Base-by-base conservation (phyloP, 2,113 vertebrate species). In the Pygoscelis antarcticus region DNA sequence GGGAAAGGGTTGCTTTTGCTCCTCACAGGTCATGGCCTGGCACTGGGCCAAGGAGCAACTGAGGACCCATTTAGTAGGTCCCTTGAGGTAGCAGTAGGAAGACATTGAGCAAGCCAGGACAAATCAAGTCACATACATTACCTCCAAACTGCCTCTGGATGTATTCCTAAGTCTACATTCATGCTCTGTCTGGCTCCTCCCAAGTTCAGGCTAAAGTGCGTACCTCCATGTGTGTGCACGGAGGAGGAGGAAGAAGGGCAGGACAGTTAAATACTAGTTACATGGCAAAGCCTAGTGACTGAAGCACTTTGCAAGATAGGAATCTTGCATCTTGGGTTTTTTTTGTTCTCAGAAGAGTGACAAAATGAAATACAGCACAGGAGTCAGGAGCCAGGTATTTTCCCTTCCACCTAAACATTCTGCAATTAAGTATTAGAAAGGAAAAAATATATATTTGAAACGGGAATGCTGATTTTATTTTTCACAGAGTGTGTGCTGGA, bases 151-250 rank as follows among this genome's bases (percentile, higher is more conserved):
- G 20, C 20, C 52, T 47, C 32, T 79, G 40, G 7, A 38, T 71
- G 17, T 29, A 40, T 51, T 46, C 19, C 23, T 54, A 60, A 17
- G 5, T 46, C 42, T 74, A 16, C 13, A 51, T 32, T 70, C 19
- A n/a, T 32, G 27, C 14, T 52, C 9, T 2, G 2, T 19, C 18
- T 64, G 38, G 7, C 13, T 68, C 9, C 8, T 3, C 6, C 4
- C 16, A 60, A 22, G 19, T 38, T 60, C 71, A 71, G n/a, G 17
- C 34, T 80, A 60, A 87, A 92, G 86, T 20, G 10, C 1, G 0
- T 18, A 42, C 13, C 7, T 66, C 4, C 4, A 2, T 32, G 5
- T 34, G 16, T 19, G 32, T 49, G 16, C 12, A 54, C 1, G 1
- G 10, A 82, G 20, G 4, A 38, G 60, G 32, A 83, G 34, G 5